These are phyloP conservation scores for Ambastaia sidthimunki DNA, from an alignment of 2,797 vertebrate genomes.

Conservation along the genomic window DNA sequence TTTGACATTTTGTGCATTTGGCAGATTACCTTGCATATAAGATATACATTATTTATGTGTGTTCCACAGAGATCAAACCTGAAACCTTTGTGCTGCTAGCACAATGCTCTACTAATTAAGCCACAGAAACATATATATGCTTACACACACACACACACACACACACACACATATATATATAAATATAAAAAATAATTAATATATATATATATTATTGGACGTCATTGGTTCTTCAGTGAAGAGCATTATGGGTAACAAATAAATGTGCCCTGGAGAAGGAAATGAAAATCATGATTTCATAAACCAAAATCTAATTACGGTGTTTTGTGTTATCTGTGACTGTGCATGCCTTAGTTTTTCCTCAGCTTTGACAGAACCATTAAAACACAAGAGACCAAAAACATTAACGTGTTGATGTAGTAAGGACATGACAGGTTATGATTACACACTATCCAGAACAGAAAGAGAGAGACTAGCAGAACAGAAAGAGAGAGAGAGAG, in stretches of 20 bases:
- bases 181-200: too few species aligned
- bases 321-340: constrained; percentile 69
- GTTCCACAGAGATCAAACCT: too few species aligned
- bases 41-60: too few species aligned
- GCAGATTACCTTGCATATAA: too few species aligned
- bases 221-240: not conserved
- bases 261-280: constrained; percentile 54
- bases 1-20: too few species aligned
- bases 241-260: constrained; percentile 54
- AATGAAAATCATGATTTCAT: constrained; percentile 66
- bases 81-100: too few species aligned
- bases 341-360: constrained; percentile 75
- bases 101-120: too few species aligned
- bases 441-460: constrained; percentile 72
- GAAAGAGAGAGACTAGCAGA: constrained; percentile 10
- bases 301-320: constrained; percentile 71
- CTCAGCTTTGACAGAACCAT: constrained; percentile 78
- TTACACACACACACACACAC: too few species aligned
- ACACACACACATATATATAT: too few species aligned
- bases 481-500: not conserved
- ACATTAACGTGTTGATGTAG: constrained; percentile 78
- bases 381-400: constrained; percentile 72
- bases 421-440: constrained; percentile 74
- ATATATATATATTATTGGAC: too few species aligned
- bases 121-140: too few species aligned